Evolutionary conservation across 2,888 invertebrate species (phyloP), one percentile per base, ranked within the genome.

Genomic region (Drosophila anomelani): DNA sequence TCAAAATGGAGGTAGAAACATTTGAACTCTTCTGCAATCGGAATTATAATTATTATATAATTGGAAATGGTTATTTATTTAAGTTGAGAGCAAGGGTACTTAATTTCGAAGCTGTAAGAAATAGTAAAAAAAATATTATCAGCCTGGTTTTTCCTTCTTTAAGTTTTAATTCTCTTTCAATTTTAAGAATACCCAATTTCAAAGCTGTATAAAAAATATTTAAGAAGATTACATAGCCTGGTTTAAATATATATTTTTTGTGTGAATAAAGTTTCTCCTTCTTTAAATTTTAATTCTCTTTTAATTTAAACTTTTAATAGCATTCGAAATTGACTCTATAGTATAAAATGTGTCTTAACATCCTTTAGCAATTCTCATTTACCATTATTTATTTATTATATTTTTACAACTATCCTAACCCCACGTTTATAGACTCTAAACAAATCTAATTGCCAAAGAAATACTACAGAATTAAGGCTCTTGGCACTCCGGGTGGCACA

Each of bases 361-460:
- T 15, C 15, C 38, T 20, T 15, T 4, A 32, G 32, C 26, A 20
- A 32, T 17, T 29, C 26, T 29, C 26, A 29, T 3, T 29, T 6
- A 15, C n/a, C 13, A 17, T 13, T 8, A 8, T 38, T 17, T n/a
- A 13, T 15, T 26, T 26, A 26, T 26, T 44, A 23, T 39, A 44
- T 34, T 34, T 34, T 47, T 8, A 47, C 39, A 67, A 63, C 39
- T 39, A 23, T 20, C 10, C 10, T 17, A 13, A 26, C 12, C 41
- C 17, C 54, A 23, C 34, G 34, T 39, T 59, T 26, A 32, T 41
- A 39, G 54, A 54, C 38, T 58, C 34, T 20, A 46, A 64, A 67
- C 43, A 55, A 34, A 56, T 66, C 66, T 49, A 68, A 66, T 66
- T 66, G 68, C 49, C 47, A 56, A 68, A 32, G 49, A 56, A 68